These are phyloP conservation scores for Anser brachyrhynchus DNA, from an alignment of 2,113 vertebrate genomes.

Conservation along the genomic window DNA sequence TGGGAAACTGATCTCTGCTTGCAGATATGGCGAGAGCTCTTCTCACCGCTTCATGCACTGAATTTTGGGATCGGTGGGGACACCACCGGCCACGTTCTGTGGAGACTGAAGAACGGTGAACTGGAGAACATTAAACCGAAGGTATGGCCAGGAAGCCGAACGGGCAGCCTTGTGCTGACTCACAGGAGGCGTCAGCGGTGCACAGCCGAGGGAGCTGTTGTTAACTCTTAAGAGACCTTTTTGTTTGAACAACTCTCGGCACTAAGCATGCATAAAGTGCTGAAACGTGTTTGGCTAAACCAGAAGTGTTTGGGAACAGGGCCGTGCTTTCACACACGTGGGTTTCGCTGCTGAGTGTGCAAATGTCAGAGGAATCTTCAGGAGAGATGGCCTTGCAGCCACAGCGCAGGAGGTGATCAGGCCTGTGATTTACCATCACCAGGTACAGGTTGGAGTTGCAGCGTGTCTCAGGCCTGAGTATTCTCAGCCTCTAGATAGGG, in stretches of 20 bases:
- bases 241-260: background rate
- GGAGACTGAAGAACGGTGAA: slow-evolving; percentile 97
- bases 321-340: rapidly evolving
- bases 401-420: rapidly evolving
- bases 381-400: rapidly evolving
- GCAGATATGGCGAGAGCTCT: slow-evolving; percentile 95
- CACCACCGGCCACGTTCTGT: slow-evolving; percentile 93
- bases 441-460: background rate
- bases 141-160: slow-evolving; percentile 67
- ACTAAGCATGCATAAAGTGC: rapidly evolving
- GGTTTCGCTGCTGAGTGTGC: rapidly evolving
- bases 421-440: rapidly evolving
- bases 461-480: rapidly evolving
- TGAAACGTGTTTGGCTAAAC: background rate
- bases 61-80: slow-evolving; percentile 97
- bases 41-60: slow-evolving; percentile 95
- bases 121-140: slow-evolving; percentile 96
- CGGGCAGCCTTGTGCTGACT: background rate
- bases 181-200: rapidly evolving
- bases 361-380: rapidly evolving
- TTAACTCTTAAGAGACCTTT: too few species aligned
- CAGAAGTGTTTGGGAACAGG: background rate
- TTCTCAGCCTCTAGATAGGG: background rate
- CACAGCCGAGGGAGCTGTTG: background rate
- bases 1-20: background rate